phyloP scores from a whole-genome alignment of 35 echinoderm and acorn worm species.

The Heliocidaris tuberculata region DNA sequence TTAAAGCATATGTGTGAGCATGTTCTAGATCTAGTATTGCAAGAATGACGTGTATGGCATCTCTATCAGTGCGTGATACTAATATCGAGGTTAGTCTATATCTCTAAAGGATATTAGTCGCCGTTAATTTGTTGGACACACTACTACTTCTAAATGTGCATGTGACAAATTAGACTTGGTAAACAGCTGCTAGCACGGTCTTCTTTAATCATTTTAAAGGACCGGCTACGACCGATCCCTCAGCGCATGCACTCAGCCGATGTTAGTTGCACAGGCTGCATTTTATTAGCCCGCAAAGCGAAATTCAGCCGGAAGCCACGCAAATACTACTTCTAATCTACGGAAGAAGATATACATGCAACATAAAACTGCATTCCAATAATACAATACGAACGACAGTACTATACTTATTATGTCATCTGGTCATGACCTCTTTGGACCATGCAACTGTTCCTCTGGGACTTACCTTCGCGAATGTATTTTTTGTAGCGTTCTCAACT shows the following conservation, averaged over 20 bases:
- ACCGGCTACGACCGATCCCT: neutral
- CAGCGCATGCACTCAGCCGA: neutral
- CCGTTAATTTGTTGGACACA: neutral
- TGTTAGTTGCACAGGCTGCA: neutral
- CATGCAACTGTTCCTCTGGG: neutral
- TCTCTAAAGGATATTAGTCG: neutral
- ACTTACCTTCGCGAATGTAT: slow-evolving; percentile 42
- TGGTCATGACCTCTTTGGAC: neutral
- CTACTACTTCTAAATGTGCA: neutral
- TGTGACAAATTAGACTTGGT: neutral
- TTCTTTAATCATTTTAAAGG: neutral
- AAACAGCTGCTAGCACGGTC: neutral
- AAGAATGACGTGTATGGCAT: neutral
- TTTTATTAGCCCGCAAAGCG: neutral
- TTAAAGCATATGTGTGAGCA: neutral
- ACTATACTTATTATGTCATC: neutral
- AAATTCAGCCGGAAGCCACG: neutral
- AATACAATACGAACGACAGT: neutral
- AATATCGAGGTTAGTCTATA: neutral
- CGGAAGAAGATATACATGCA: neutral
- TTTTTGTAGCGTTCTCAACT: slow-evolving; percentile 44
- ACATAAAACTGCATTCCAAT: neutral
- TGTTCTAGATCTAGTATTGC: neutral
- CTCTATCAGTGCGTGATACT: neutral
- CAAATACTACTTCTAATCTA: neutral